Conservation (phyloP, 2,888 invertebrate genomes). For the Ectemnius continuus region DNA sequence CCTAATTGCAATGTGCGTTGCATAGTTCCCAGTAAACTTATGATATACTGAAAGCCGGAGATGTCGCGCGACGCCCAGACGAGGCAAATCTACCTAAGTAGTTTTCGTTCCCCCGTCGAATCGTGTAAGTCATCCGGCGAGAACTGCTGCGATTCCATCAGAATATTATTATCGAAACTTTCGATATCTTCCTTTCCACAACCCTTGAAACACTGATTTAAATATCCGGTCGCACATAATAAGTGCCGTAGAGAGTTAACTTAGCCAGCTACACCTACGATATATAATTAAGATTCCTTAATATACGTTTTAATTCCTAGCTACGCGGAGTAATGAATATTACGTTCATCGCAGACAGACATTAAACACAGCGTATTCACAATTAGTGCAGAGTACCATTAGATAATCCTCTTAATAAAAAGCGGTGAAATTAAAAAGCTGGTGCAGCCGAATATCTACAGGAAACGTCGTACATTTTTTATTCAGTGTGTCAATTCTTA, state of each 20-base stretch:
- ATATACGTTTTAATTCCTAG: not conserved
- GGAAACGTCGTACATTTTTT: no score
- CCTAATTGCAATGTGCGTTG: constrained; percentile 31
- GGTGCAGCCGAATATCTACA: no score
- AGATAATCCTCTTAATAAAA: no score
- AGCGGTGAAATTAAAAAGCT: no score
- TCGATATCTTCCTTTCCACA: not conserved
- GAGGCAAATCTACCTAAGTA: not conserved
- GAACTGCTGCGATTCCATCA: not conserved
- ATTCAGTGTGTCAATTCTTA: no score
- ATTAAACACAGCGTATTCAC: not conserved
- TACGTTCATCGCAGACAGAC: not conserved
- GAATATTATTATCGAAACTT: not conserved
- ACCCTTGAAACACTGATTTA: no score
- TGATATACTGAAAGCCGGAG: constrained; percentile 22
- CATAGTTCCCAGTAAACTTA: not conserved
- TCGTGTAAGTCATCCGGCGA: no score
- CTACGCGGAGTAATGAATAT: no score
- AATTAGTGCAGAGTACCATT: no score
- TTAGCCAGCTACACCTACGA: not conserved
- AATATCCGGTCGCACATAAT: no score
- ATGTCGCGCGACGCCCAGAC: constrained; percentile 18
- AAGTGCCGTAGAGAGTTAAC: no score
- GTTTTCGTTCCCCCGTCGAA: no score
- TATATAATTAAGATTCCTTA: not conserved